Evolutionary conservation across 1,140 invertebrate genomes (phyloP).

Genomic region (Tetragonula clypearis): DNA sequence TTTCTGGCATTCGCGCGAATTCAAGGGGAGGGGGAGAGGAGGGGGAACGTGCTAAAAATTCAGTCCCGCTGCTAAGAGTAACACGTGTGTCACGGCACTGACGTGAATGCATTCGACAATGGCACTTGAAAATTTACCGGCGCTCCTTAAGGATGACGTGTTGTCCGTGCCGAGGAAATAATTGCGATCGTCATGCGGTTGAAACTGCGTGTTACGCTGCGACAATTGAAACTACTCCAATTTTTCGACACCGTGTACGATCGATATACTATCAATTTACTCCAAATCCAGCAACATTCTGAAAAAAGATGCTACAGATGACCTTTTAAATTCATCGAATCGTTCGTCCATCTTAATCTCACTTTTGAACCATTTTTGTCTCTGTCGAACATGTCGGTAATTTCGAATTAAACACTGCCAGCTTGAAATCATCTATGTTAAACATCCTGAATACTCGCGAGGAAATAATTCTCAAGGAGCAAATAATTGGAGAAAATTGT

Average conservation of each 20-base stretch:
- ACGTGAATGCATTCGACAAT: not conserved
- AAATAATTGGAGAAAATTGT: not conserved
- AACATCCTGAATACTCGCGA: not conserved
- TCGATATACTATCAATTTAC: too few relatives aligned
- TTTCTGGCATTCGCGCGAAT: slow-evolving; percentile 53
- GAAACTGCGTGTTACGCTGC: not conserved
- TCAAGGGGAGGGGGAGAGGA: slow-evolving; percentile 17
- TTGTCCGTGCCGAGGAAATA: not conserved
- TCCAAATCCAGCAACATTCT: not conserved
- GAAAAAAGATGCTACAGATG: not conserved
- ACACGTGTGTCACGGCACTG: slow-evolving; percentile 10
- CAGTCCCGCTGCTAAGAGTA: slow-evolving; percentile 20
- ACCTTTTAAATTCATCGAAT: not conserved
- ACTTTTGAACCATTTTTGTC: not conserved
- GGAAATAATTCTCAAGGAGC: not conserved
- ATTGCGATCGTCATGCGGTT: not conserved
- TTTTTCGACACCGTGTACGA: not conserved
- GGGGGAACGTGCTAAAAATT: slow-evolving; percentile 23
- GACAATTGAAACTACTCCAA: not conserved
- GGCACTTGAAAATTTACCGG: slow-evolving; percentile 6
- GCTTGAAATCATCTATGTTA: not conserved
- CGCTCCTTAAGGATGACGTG: too few relatives aligned
- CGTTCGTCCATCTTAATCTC: not conserved
- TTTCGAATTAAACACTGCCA: not conserved
- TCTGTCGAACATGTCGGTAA: too few relatives aligned